Conservation (phyloP, 2,797 vertebrate genomes). For the Sebastiscus albofasciatus region DNA sequence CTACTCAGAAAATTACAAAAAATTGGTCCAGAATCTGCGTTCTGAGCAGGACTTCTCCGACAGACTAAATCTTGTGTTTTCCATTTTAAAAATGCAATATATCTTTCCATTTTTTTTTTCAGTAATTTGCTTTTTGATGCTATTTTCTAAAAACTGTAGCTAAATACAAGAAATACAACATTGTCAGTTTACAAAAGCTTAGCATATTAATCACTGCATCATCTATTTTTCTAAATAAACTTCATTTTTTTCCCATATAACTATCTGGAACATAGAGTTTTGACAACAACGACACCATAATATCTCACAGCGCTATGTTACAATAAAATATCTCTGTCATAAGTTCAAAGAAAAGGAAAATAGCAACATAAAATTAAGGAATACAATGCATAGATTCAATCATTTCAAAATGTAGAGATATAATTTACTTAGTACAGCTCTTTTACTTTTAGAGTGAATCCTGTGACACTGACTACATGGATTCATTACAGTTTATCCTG, state of each 20-base stretch:
- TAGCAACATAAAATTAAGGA: constrained; percentile 87
- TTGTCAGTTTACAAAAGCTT: constrained; percentile 93
- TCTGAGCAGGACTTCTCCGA: constrained; percentile 78
- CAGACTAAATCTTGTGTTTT: constrained; percentile 77
- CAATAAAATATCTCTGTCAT: constrained; percentile 91
- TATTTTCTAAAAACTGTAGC: constrained; percentile 84
- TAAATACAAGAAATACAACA: constrained; percentile 86
- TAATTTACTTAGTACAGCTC: constrained; percentile 85
- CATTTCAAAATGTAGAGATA: constrained; percentile 90
- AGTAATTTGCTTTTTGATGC: constrained; percentile 71
- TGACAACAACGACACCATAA: constrained; percentile 89
- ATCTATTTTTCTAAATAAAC: constrained; percentile 92
- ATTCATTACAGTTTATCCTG: constrained; percentile 77
- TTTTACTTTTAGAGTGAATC: constrained; percentile 75
- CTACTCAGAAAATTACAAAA: constrained; percentile 78
- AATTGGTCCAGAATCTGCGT: constrained; percentile 88
- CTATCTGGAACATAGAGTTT: constrained; percentile 90
- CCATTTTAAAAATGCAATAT: constrained; percentile 71
- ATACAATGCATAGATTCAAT: constrained; percentile 94
- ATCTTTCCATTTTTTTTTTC: constrained; percentile 54
- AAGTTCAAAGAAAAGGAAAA: constrained; percentile 86
- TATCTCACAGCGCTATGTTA: constrained; percentile 95
- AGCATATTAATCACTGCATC: constrained; percentile 89
- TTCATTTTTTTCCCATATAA: constrained; percentile 83
- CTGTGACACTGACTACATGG: constrained; percentile 73